A percentile compares a stretch with the other conserved stretches of the same genome.
These are phyloP conservation scores for Dallia pectoralis DNA, from an alignment of 2,797 vertebrate genomes.

Conservation along the genomic window DNA sequence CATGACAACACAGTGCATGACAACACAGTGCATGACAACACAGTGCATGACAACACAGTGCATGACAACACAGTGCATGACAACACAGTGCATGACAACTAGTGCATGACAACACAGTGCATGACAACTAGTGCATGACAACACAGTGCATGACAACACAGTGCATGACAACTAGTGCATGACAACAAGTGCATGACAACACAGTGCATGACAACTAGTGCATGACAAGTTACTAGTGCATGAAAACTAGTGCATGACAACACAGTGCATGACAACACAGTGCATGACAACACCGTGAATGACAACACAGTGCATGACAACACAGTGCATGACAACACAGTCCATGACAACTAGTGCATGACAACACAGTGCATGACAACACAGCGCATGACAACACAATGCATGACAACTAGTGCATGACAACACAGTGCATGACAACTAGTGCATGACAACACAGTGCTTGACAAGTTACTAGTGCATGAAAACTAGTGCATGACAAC, in stretches of 20 bases:
- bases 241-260: constrained; percentile 73
- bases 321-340: constrained; percentile 69
- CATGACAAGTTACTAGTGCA: too few relatives aligned
- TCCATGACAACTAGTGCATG: constrained; percentile 68
- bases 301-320: constrained; percentile 74
- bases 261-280: constrained; percentile 69
- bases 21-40: constrained; percentile 65
- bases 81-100: constrained; percentile 74
- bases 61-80: constrained; percentile 66
- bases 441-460: constrained; percentile 71
- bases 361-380: constrained; percentile 71
- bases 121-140: constrained; percentile 71
- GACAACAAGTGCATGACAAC: constrained; percentile 74
- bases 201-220: constrained; percentile 68
- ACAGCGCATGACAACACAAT: constrained; percentile 57
- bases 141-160: constrained; percentile 70
- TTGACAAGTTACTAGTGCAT: too few relatives aligned
- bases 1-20: constrained; percentile 71
- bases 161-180: too few relatives aligned
- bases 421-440: constrained; percentile 60
- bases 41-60: constrained; percentile 70
- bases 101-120: constrained; percentile 67
- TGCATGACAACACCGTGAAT: too few relatives aligned
- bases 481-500: constrained; percentile 52
- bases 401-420: constrained; percentile 72